These are phyloP conservation scores for Tachystola acroxantha DNA, from an alignment of 2,888 invertebrate species.

Conservation along the genomic window DNA sequence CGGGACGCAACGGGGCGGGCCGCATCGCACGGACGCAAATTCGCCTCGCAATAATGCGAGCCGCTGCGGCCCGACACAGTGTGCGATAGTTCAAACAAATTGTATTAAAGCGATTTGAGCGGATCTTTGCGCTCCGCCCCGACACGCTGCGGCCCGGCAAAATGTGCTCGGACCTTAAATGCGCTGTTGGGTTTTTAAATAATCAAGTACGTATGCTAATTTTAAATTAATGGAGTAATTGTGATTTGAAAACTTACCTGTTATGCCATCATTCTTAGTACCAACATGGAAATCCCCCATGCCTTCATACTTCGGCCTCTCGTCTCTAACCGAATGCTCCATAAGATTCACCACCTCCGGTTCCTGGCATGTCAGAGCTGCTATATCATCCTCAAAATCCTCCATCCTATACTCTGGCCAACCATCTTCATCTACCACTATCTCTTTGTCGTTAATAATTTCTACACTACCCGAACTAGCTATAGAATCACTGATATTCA, in stretches of 20 bases:
- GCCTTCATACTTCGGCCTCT: slow-evolving; percentile 51
- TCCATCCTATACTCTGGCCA: slow-evolving; percentile 74
- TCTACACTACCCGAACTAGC: slow-evolving; percentile 32
- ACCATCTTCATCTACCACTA: slow-evolving; percentile 72
- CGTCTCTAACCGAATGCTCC: slow-evolving; percentile 37
- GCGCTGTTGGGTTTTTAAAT: too few species aligned
- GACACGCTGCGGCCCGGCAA: too few species aligned
- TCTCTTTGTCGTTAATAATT: slow-evolving; percentile 32
- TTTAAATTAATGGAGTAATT: too few species aligned
- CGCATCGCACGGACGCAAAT: too few species aligned
- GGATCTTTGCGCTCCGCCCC: too few species aligned
- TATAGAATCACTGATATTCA: slow-evolving; percentile 45
- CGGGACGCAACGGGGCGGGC: too few species aligned
- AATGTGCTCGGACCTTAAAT: too few species aligned
- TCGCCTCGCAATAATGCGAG: too few species aligned
- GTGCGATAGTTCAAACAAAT: too few species aligned
- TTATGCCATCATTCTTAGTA: slow-evolving; percentile 82
- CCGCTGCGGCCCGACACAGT: too few species aligned
- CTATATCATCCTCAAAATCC: slow-evolving; percentile 59
- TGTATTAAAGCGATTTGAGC: too few species aligned
- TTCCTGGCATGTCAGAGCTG: slow-evolving; percentile 20
- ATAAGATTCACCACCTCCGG: slow-evolving; percentile 39
- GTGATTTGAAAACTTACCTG: slow-evolving; percentile 60
- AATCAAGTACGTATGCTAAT: too few species aligned
- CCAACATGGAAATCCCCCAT: slow-evolving; percentile 79